Base-by-base conservation (phyloP, 2,797 vertebrate genomes). In the Anolis apletophallus region DNA sequence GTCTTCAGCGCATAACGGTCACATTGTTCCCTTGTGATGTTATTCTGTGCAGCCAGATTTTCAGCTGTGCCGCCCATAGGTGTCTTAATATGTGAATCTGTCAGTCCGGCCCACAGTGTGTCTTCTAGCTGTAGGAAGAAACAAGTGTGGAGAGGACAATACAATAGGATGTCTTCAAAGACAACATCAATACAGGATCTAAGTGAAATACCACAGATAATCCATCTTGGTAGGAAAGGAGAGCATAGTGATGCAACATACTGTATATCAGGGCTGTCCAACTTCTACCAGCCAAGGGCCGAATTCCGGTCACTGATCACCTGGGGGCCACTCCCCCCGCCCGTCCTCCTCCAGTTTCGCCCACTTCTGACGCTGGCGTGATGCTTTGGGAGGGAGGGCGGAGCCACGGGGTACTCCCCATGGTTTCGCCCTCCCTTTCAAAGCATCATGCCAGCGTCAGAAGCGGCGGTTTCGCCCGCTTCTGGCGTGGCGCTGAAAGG, bases 51-150 rank as follows among this genome's bases (percentile, higher is more conserved):
- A 46, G 98, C 98, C 90, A 99, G 97, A 87, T 99, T 99, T 94
- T 99, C 99, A 83, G 99, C 99, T 6, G 99, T 99, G 85, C 99
- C 88, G 55, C 95, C 99, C 99, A 99, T 99, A 0, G 98, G 95
- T 19, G 94, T 95, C 91, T 99, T 97, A 76, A 99, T 72, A 2
- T 99, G 97, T 0, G 94, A 91, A 87, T 99, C 99, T 0, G 97
- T 99, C 26, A 99, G 95, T 16, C 95, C 95, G 0, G 96, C 95
- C 98, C 99, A 99, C 94, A 99, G 59, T 0, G 97, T 96, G 93
- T 99, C 99, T 94, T 99, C 99, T 83, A 99, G 88, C 98, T 99
- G 94, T 83, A 59, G 23, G 80, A 84, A 5, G 55, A 10, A 76
- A 5, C 54, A 10, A 76, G 78, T 1, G 17, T 6, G 6, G 50